Evolutionary conservation across 2,797 vertebrate genomes (phyloP).

Genomic region (Poecilia velifera): DNA sequence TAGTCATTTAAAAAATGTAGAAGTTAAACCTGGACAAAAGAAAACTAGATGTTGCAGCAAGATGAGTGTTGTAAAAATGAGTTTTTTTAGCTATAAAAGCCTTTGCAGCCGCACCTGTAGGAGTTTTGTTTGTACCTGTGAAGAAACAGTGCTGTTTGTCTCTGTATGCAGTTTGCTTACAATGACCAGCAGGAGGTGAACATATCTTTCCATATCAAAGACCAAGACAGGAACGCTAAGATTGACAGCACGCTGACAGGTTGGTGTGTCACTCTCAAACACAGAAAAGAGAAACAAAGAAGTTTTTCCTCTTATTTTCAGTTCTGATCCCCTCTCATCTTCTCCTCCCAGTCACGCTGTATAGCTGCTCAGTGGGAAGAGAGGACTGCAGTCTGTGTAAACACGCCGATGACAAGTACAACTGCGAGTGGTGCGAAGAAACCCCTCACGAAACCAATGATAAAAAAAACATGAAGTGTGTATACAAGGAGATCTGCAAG

Average conservation of each 20-base stretch:
- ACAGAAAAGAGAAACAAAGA: conserved; percentile 8
- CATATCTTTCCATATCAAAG: conserved; percentile 88
- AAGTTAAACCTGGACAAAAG: background rate
- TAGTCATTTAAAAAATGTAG: too few relatives aligned
- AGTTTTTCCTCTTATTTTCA: conserved; percentile 15
- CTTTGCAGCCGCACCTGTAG: background rate
- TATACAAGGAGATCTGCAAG: conserved; percentile 82
- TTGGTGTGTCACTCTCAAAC: conserved; percentile 64
- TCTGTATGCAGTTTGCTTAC: conserved; percentile 82
- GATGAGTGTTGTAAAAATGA: background rate
- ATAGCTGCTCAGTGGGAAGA: conserved; percentile 92
- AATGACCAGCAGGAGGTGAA: conserved; percentile 87
- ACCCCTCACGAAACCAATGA: conserved; percentile 38
- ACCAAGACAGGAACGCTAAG: conserved; percentile 75
- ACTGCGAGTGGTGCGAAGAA: conserved; percentile 88
- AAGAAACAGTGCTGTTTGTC: conserved; percentile 17
- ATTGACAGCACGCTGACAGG: conserved; percentile 95
- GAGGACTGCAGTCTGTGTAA: conserved; percentile 95
- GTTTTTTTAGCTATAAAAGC: background rate
- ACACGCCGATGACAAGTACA: conserved; percentile 79
- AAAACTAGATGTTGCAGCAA: background rate
- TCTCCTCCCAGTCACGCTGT: conserved; percentile 84
- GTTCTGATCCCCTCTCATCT: conserved; percentile 15
- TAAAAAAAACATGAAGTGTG: conserved; percentile 61
- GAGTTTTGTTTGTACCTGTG: background rate